Evolutionary conservation across 35 echinoderm and acorn worm species (phyloP).

Genomic region (Acanthaster planci): DNA sequence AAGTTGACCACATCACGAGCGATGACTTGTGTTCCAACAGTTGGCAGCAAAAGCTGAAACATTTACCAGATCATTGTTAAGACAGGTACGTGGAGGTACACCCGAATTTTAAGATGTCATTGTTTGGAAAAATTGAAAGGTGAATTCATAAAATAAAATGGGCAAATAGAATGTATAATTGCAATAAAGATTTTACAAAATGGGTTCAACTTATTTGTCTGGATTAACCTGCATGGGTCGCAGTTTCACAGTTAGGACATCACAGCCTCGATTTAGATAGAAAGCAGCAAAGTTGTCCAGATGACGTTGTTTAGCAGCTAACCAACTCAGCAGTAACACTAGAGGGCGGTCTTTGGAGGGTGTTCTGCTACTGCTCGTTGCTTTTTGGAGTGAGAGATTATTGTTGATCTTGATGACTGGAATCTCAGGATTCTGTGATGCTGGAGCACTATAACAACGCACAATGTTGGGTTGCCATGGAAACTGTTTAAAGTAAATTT

Average conservation of each 20-base stretch:
- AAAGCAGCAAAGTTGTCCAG: constrained; percentile 62
- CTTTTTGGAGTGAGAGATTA: constrained; percentile 50
- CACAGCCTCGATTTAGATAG: constrained; percentile 73
- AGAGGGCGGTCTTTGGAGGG: constrained; percentile 45
- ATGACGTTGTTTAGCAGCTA: constrained; percentile 82
- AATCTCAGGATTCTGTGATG: background rate
- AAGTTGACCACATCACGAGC: constrained; percentile 79
- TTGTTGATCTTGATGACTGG: constrained; percentile 52
- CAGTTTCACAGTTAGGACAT: constrained; percentile 65
- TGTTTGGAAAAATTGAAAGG: too few species aligned
- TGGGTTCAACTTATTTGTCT: too few species aligned
- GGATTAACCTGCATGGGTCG: constrained; percentile 50
- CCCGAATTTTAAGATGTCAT: too few species aligned
- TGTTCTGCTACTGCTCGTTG: background rate
- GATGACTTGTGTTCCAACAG: constrained; percentile 62
- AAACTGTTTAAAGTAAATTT: constrained; percentile 20
- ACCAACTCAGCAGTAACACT: constrained; percentile 82
- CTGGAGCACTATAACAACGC: constrained; percentile 11
- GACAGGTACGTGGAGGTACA: too few species aligned
- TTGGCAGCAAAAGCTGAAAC: constrained; percentile 53
- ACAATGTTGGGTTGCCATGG: constrained; percentile 40
- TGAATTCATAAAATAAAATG: too few species aligned
- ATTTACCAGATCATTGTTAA: too few species aligned
- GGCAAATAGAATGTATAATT: too few species aligned
- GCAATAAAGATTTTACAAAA: too few species aligned